A percentile compares a stretch with the other conserved stretches of the same genome.
These are phyloP conservation scores for Platyrinchus mystaceus DNA, from an alignment of 2,797 vertebrate genomes.

Conservation along the genomic window DNA sequence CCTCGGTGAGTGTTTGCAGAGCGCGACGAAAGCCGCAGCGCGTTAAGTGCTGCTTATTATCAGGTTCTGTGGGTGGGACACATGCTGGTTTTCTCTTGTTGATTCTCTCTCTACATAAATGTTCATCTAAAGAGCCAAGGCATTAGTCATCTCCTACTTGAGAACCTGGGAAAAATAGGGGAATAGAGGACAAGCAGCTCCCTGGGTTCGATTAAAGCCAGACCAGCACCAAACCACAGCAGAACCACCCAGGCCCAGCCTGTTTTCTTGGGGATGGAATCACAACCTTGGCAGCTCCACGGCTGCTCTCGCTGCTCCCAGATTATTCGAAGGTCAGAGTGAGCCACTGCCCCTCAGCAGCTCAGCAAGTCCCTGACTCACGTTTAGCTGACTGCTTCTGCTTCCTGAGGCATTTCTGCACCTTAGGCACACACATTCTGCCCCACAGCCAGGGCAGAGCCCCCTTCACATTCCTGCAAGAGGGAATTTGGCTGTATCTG, in stretches of 20 bases:
- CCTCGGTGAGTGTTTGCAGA: neutral
- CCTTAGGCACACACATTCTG: rapidly evolving
- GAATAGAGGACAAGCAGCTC: neutral
- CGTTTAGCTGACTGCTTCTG: rapidly evolving
- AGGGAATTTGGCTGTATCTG: neutral
- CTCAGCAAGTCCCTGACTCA: neutral
- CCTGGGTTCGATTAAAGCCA: neutral
- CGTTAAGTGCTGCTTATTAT: neutral
- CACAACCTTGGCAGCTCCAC: neutral
- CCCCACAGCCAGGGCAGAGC: rapidly evolving
- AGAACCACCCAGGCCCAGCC: neutral
- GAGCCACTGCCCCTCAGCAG: rapidly evolving
- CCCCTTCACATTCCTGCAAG: neutral
- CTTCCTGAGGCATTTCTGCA: neutral
- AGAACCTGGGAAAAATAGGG: neutral
- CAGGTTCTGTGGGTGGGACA: slow-evolving; percentile 25
- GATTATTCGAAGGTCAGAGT: neutral
- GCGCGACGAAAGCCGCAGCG: neutral
- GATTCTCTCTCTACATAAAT: slow-evolving; percentile 51
- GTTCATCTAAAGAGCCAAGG: slow-evolving; percentile 41
- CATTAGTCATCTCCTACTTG: slow-evolving; percentile 34
- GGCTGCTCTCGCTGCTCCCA: neutral
- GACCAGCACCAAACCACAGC: neutral
- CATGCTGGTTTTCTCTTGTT: slow-evolving; percentile 46
- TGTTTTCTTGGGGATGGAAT: neutral